phyloP scores from a whole-genome alignment of 2,113 vertebrate species.

The Dipodomys stephensi region DNA sequence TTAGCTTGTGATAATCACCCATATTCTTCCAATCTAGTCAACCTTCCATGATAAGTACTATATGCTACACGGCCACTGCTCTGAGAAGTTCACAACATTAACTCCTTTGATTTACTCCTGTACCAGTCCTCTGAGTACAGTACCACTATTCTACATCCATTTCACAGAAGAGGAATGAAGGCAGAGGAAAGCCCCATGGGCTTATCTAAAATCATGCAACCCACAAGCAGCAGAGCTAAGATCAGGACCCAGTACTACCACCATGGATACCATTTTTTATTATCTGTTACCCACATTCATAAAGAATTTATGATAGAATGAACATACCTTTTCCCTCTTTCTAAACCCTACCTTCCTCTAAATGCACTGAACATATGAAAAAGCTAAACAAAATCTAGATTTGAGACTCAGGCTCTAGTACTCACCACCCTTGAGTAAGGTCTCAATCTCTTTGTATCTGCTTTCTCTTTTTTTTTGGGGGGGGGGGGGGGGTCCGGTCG shows the following conservation, averaged over 20 bases:
- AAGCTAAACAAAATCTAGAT: background rate
- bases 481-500: too few species aligned
- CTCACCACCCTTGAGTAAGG: background rate
- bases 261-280: too few species aligned
- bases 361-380: background rate
- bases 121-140: background rate
- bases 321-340: background rate
- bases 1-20: background rate
- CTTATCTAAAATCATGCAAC: background rate
- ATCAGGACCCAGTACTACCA: background rate
- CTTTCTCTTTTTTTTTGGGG: background rate
- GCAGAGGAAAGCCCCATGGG: background rate
- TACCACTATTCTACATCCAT: background rate
- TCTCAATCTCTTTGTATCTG: background rate
- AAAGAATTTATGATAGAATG: background rate
- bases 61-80: background rate
- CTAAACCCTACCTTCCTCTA: background rate
- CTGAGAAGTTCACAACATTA: background rate
- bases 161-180: background rate
- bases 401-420: background rate
- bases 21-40: background rate
- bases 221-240: slow-evolving; percentile 15
- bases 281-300: background rate
- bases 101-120: slow-evolving; percentile 21
- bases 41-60: background rate